Base-by-base conservation (phyloP, 2,797 vertebrate genomes). In the Momotus momota region DNA sequence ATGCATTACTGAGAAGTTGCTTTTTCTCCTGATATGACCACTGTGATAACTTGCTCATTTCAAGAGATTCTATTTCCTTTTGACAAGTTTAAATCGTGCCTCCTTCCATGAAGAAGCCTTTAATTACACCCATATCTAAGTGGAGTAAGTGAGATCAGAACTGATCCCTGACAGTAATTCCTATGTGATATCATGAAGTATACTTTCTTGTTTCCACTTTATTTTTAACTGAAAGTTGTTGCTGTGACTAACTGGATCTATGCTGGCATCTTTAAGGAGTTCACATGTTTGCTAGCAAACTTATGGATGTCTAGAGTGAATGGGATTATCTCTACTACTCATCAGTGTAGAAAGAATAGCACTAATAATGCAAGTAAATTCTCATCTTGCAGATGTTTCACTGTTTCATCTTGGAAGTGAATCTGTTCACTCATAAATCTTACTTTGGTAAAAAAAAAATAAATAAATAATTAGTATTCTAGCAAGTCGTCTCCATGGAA, bases 371-470 rank as follows among this genome's bases (percentile, higher is more conserved):
- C 91, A 94, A 91, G 87, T 88, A 94, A 95, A 96, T 75, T 92
- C 77, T 92, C 94, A 48, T 90, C 87, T 94, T 91, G 94, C 94
- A 96, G 81, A 97, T 91, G 96, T 93, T 94, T 55, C 86, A 83
- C 75, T 84, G 82, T 95, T 96, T 95, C 94, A 96, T 96, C 94
- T 94, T 92, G 61, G 86, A 91, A 95, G 51, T 51, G 92, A 91
- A 90, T 96, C 91, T 94, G 27, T 90, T 93, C 87, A 43, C 86
- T 94, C 94, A 88, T 94, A 92, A 96, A 95, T 96, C 94, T 92
- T 96, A 33, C 84, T 85, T 85, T 69, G 67, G 57, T 21, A 57
- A 82, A 48, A 48, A 58, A 82, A 48, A 70, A 33, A 49, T 26
- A 92, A 79, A 79, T 54, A 75, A 92, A 81, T 43, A 92, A 95